Base-by-base conservation (phyloP, 2,113 vertebrate genomes). In the Bufo bufo region DNA sequence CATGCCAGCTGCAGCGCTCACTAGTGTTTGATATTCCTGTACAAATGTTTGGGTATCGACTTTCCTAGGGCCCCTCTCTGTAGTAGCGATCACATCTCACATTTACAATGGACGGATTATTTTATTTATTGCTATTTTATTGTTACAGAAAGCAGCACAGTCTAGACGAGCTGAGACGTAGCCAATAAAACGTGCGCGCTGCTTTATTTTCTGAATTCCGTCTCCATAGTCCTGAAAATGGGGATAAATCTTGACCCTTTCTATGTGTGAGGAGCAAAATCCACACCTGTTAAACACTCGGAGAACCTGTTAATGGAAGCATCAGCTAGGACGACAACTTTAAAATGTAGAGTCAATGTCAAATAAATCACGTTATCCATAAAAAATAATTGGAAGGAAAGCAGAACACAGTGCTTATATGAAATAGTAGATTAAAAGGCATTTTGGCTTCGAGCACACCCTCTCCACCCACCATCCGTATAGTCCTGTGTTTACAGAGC, bases 41-140 rank as follows among this genome's bases (percentile, higher is more conserved):
- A 77, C 80, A 88, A 88, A 84, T 89, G 87, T 84, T 88, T 89
- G 72, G 72, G 47, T 84, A 89, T 89, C 82, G 19, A 65, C 81
- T 89, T 84, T 89, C 87, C 49, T 23, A 23, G 69, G 54, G 79
- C 79, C 86, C 59, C 69, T 75, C 72, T 77, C 54, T 52, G 47
- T 84, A 66, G 81, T 63, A 66, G 82, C 81, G 71, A 84, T 89
- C 87, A 84, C 9, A 89, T 84, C 59, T 66, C 82, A 52, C 19
- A 45, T 69, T 84, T 84, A 78, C 59, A 89, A 84, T 65, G 49
- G 71, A 63, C 20, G 81, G 82, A 89, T 89, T 89, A 77, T 84
- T 89, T 77, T 89, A 89, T 89, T 89, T 89, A 69, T 89, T 84
- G 81, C 81, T 52, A 19, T 83, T 87, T 88, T 89, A 89, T 89